These are phyloP conservation scores for Scartelaos histophorus DNA, from an alignment of 2,113 vertebrate species.

Conservation along the genomic window DNA sequence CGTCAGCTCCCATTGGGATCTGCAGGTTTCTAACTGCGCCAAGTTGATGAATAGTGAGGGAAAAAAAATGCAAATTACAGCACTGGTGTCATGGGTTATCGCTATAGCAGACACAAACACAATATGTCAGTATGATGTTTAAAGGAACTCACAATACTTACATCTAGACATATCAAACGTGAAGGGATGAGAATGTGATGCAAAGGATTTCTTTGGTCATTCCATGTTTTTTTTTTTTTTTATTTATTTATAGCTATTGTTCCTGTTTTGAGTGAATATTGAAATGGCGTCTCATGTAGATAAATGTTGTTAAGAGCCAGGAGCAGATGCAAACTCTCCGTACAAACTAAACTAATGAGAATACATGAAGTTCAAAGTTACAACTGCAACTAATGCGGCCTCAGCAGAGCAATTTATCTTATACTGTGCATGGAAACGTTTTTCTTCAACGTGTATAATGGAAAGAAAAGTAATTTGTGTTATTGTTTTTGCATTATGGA, in stretches of 20 bases:
- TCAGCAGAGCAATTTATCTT: neutral
- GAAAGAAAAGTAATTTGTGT: no score
- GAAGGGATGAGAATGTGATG: neutral
- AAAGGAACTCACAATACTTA: neutral
- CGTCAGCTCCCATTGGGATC: no score
- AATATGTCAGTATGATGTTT: no score
- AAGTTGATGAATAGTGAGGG: no score
- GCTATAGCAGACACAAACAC: no score
- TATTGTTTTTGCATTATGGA: no score
- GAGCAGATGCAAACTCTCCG: neutral
- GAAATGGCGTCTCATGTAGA: neutral
- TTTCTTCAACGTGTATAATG: no score
- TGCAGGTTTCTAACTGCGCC: no score
- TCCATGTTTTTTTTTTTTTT: neutral
- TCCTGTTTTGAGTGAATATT: neutral
- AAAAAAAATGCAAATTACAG: no score
- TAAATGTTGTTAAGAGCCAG: neutral
- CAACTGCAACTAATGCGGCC: neutral
- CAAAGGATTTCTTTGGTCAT: neutral
- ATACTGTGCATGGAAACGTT: neutral
- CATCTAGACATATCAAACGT: neutral
- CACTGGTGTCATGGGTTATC: no score
- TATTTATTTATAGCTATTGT: neutral
- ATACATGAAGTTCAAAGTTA: neutral
- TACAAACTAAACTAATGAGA: slow-evolving; percentile 2